Conservation (phyloP, 1,140 invertebrate species). For the Neoseiulus cucumeris region DNA sequence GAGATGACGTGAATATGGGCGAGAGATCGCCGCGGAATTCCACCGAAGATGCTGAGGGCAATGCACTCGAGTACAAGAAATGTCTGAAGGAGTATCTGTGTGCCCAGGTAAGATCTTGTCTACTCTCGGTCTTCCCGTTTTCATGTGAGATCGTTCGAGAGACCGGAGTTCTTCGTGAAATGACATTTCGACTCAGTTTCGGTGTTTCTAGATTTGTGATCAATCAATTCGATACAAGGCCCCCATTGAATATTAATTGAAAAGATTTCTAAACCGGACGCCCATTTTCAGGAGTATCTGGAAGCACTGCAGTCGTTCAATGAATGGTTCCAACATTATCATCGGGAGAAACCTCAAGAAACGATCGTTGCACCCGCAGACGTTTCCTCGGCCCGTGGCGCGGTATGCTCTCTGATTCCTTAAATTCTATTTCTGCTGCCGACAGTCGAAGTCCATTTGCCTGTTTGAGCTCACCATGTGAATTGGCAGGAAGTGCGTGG, state of each 20-base stretch:
- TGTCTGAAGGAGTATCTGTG: neutral
- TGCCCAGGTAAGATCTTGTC: neutral
- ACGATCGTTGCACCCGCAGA: neutral
- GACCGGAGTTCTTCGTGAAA: neutral
- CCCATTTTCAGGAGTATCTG: neutral
- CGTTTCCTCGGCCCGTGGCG: neutral
- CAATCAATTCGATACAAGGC: neutral
- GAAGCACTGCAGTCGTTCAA: neutral
- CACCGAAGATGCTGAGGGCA: neutral
- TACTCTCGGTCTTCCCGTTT: no score
- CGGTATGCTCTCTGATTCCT: neutral
- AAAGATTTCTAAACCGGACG: neutral
- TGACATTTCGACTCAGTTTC: neutral
- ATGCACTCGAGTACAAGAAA: neutral
- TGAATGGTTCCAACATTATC: constrained; percentile 4
- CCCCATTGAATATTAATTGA: neutral
- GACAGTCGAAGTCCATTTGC: no score
- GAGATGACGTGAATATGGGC: neutral
- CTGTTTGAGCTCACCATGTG: no score
- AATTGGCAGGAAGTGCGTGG: no score
- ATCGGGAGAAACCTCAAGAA: neutral
- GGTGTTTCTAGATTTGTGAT: neutral
- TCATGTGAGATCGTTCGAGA: no score
- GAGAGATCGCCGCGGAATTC: neutral
- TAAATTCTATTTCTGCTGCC: no score